These are phyloP conservation scores for Phalacrocorax aristotelis DNA, from an alignment of 2,113 vertebrate genomes.

Conservation along the genomic window DNA sequence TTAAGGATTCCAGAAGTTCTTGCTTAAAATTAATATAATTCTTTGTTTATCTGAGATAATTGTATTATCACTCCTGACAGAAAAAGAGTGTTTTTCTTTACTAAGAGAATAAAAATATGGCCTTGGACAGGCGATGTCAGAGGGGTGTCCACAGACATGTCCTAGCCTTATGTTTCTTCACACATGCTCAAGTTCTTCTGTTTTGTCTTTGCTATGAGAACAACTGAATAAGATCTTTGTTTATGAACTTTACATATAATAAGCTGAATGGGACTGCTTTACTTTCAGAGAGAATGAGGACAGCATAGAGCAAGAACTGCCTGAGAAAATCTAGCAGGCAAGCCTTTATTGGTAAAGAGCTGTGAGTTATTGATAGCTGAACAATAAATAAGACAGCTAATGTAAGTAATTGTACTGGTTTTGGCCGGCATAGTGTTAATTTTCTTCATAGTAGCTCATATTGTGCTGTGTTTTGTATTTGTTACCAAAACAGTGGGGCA, in stretches of 20 bases:
- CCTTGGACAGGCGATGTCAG: background rate
- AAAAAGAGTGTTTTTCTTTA: background rate
- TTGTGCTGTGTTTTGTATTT: background rate
- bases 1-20: background rate
- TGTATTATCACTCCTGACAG: background rate
- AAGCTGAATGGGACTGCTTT: background rate
- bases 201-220: background rate
- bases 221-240: background rate
- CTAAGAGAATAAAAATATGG: background rate
- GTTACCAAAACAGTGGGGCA: background rate
- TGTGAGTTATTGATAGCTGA: background rate
- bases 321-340: background rate
- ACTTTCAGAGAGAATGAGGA: background rate
- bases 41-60: background rate
- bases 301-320: background rate
- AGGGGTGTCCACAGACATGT: background rate
- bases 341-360: background rate
- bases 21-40: background rate
- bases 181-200: rapidly evolving
- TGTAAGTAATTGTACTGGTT: background rate
- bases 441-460: background rate
- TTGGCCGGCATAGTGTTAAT: background rate
- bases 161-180: background rate
- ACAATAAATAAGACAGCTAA: background rate
- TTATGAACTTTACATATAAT: background rate